Base-by-base conservation (phyloP, 2,113 vertebrate genomes). In the Nycticryphes semicollaris region DNA sequence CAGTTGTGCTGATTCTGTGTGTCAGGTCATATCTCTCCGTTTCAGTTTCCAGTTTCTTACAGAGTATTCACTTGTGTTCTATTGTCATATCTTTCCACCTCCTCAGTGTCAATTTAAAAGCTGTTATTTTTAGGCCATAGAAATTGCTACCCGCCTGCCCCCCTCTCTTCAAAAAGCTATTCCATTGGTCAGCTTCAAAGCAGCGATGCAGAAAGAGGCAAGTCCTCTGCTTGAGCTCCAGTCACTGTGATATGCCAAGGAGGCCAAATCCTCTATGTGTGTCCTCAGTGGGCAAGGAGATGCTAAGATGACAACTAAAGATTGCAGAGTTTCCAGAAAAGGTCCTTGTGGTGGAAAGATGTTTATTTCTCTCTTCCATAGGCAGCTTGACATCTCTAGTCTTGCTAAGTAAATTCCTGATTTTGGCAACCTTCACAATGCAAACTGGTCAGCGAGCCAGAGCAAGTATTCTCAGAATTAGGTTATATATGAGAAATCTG, bases 91-190 rank as follows among this genome's bases (percentile, higher is more conserved):
- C 66, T 94, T 92, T 89, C 76, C 73, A 93, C 89, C 90, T 90
- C 45, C 79, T 89, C 86, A 53, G 43, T 1, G 0, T 79, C 77
- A 91, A 50, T 79, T 87, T 93, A 84, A 96, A 90, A 92, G 77
- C 70, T 91, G 83, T 91, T 96, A 94, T 95, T 96, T 95, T 96
- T 95, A 94, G 77, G 28, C 86, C 45, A 22, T 39, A 68, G 86
- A 87, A 94, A 91, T 90, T 81, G 39, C 43, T 56, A 63, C 10
- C n/a, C 3, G 0, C 51, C 23, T 63, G 33, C 45, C 47, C 37
- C 8, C 24, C 24, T 66, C 39, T 82, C 28, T 24, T 30, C 22
- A 76, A 37, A 86, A 81, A 53, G 2, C 5, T 67, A 7, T 43
- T 14, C 41, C 33, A 7, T 4, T 57, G 45, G 30, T 27, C 64